Evolutionary conservation across 2,797 vertebrate species (phyloP).

Genomic region (Hydrocynus forskahlii): DNA sequence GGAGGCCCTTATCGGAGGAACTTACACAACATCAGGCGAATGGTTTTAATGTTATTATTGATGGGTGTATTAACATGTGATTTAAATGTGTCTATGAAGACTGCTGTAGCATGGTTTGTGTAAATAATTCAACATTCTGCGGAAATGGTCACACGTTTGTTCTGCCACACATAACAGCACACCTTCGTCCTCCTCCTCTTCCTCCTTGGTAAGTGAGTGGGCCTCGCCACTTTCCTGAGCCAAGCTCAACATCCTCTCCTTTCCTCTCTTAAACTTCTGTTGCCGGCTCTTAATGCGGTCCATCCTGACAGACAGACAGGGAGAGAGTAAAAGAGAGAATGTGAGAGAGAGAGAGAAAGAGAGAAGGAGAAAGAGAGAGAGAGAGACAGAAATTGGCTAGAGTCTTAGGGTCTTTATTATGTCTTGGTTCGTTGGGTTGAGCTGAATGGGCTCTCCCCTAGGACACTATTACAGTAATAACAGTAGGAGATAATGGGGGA

Average conservation of each 20-base stretch:
- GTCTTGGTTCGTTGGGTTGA: slow-evolving; percentile 21
- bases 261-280: slow-evolving; percentile 94
- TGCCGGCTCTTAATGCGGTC: slow-evolving; percentile 94
- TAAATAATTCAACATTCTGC: not conserved
- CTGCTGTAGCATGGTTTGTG: not conserved
- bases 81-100: not conserved
- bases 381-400: too few relatives aligned
- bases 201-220: slow-evolving; percentile 72
- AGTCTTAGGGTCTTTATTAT: not conserved
- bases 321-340: slow-evolving; percentile 5
- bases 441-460: slow-evolving; percentile 21
- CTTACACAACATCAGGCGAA: too few relatives aligned
- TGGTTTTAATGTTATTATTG: too few relatives aligned
- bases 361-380: slow-evolving; percentile 14
- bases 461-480: slow-evolving; percentile 43
- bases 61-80: too few relatives aligned
- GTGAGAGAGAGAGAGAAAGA: slow-evolving; percentile 12
- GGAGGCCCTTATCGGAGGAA: too few relatives aligned
- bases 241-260: slow-evolving; percentile 91
- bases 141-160: not conserved
- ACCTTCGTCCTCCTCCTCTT: slow-evolving; percentile 79
- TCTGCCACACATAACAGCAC: slow-evolving; percentile 16
- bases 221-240: slow-evolving; percentile 82
- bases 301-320: slow-evolving; percentile 80
- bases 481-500: slow-evolving; percentile 34